Percentiles rank a stretch among this genome's conserved stretches.
phyloP scores from a whole-genome alignment of 2,113 vertebrate genomes.

The Delphinus delphis region DNA sequence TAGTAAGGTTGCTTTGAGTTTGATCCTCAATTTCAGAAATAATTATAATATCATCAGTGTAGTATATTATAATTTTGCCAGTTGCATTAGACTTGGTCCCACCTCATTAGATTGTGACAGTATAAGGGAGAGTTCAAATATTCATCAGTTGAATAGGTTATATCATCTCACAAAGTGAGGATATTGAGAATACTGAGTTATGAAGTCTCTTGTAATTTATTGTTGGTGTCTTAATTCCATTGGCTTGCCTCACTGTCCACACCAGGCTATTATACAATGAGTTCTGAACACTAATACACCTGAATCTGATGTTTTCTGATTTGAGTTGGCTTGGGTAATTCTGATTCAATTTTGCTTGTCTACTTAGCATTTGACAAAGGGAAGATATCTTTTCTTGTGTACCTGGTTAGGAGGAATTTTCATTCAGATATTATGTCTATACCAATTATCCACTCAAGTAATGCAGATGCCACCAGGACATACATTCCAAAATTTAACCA shows the following conservation, averaged over 20 bases:
- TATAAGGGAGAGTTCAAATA: not conserved
- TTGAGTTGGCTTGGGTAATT: not conserved
- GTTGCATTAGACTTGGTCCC: not conserved
- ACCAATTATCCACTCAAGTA: not conserved
- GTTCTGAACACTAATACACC: not conserved
- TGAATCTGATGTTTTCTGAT: not conserved
- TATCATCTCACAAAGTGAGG: not conserved
- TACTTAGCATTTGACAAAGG: not conserved
- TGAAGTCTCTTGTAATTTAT: not conserved
- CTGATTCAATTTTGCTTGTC: not conserved
- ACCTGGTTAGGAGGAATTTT: not conserved
- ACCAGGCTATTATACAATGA: not conserved
- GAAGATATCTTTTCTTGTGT: not conserved
- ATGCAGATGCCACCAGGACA: not conserved
- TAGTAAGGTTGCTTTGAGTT: not conserved
- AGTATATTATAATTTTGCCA: not conserved
- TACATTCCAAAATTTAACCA: not conserved
- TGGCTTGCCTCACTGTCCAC: not conserved
- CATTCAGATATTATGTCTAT: not conserved
- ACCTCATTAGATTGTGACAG: not conserved
- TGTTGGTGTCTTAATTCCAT: not conserved
- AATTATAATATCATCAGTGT: not conserved
- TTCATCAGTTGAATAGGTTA: not conserved
- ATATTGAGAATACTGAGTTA: not conserved
- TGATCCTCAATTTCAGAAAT: not conserved